Percentiles rank a stretch among this genome's conserved stretches.
Conservation (phyloP, 1,140 invertebrate species). For the Drosophila suzukii region DNA sequence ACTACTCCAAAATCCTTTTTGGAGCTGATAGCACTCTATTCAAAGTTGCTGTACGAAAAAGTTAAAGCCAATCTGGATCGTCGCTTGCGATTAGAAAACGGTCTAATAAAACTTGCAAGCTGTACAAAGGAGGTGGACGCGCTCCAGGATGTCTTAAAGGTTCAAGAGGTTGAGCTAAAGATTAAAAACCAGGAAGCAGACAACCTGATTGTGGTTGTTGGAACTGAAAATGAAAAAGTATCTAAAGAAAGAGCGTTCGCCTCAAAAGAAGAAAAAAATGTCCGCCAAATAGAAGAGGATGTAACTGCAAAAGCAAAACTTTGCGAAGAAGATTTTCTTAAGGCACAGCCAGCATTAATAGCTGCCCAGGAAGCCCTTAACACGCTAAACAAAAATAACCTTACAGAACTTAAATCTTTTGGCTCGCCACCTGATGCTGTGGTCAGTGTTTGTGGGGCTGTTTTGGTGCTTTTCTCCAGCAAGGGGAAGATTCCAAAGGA, state of each 20-base stretch:
- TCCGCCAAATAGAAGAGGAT: constrained; percentile 94
- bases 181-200: constrained; percentile 96
- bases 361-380: constrained; percentile 96
- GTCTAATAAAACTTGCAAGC: constrained; percentile 93
- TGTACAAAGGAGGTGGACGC: constrained; percentile 91
- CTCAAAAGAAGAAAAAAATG: constrained; percentile 94
- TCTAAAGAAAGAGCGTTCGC: constrained; percentile 93
- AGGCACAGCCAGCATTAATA: constrained; percentile 95
- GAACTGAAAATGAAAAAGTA: constrained; percentile 96
- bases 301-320: constrained; percentile 93
- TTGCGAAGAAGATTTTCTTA: constrained; percentile 95
- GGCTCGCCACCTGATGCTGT: constrained; percentile 93
- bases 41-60: constrained; percentile 92
- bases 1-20: constrained; percentile 98
- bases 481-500: constrained; percentile 96
- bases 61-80: constrained; percentile 91
- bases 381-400: constrained; percentile 96
- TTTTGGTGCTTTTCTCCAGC: constrained; percentile 93
- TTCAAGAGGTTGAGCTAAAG: constrained; percentile 94
- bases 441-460: constrained; percentile 93
- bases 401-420: constrained; percentile 98
- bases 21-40: constrained; percentile 96
- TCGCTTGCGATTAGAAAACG: constrained; percentile 93
- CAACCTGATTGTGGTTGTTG: constrained; percentile 94
- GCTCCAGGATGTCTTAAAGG: constrained; percentile 90